Base-by-base conservation (phyloP, 2,113 vertebrate species). In the Puma concolor region DNA sequence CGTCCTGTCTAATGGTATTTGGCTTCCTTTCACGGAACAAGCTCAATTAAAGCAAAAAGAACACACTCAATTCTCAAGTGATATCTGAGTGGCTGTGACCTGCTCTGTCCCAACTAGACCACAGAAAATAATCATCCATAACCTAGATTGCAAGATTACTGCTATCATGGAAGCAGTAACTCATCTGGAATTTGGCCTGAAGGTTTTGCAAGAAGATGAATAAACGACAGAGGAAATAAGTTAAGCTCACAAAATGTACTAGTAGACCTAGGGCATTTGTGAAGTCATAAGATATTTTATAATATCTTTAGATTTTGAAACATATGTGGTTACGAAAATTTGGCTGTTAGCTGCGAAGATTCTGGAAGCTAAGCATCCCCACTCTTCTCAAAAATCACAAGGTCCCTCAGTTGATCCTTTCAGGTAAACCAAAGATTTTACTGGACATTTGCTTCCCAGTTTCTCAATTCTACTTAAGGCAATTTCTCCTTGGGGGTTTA, bases 21-120 rank as follows among this genome's bases (percentile, higher is more conserved):
- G 92, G 97, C 88, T 98, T 98, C 96, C 95, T 98, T 98, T 98
- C n/a, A 14, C 7, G 88, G 98, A 98, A 97, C 81, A 98, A 97
- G 93, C 97, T 97, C 92, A 98, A 97, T 92, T 93, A 98, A 91
- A 44, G 84, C 88, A 87, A 98, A 76, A 98, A 94, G 60, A 76
- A 67, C 63, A 88, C 66, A 96, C 87, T 97, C 88, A 94, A 77
- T 80, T 98, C 96, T 97, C 96, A 97, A 86, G 88, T 96, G 98
- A 96, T 69, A 95, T 96, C 96, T 0, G 0, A 74, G 63, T 64
- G 91, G 96, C 86, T 91, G 80, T 71, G 92, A 80, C 54, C 88
- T 81, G 84, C 93, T 97, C 88, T 91, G 85, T 94, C 89, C 71
- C 85, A 94, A 97, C 11, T 77, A 69, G 72, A 97, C 97, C 41